Evolutionary conservation across 2,113 vertebrate genomes (phyloP).

Genomic region (Cisticola juncidis): DNA sequence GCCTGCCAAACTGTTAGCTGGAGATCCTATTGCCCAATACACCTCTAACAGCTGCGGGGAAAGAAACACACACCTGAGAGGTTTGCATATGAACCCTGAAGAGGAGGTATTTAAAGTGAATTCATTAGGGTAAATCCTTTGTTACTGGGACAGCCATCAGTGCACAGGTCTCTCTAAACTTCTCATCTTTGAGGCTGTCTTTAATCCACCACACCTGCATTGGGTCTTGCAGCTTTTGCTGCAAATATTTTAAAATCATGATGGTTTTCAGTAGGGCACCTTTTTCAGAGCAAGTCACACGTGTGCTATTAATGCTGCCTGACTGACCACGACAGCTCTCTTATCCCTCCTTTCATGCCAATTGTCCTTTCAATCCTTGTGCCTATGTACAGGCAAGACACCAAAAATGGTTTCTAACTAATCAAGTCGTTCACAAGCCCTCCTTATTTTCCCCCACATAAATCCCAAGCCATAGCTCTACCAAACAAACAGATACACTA

Average conservation of each 20-base stretch:
- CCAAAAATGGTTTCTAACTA: background rate
- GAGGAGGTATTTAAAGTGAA: background rate
- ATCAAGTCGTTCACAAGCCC: background rate
- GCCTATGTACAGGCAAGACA: background rate
- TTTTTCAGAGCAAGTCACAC: background rate
- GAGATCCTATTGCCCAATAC: background rate
- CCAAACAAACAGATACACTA: background rate
- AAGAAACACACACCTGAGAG: background rate
- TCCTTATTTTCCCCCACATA: background rate
- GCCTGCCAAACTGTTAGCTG: conserved; percentile 18
- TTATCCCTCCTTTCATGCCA: background rate
- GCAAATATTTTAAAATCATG: background rate
- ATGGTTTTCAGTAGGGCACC: background rate
- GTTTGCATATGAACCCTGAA: background rate
- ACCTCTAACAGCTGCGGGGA: background rate
- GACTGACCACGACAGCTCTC: background rate
- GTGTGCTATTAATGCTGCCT: background rate
- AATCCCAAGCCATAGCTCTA: background rate
- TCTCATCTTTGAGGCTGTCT: background rate
- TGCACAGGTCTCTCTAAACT: background rate
- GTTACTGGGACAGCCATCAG: background rate
- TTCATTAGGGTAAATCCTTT: background rate
- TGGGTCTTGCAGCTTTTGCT: background rate
- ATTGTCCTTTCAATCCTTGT: background rate
- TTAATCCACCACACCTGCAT: background rate